Evolutionary conservation across 2,113 vertebrate species (phyloP).

Genomic region (Fregetta grallaria): DNA sequence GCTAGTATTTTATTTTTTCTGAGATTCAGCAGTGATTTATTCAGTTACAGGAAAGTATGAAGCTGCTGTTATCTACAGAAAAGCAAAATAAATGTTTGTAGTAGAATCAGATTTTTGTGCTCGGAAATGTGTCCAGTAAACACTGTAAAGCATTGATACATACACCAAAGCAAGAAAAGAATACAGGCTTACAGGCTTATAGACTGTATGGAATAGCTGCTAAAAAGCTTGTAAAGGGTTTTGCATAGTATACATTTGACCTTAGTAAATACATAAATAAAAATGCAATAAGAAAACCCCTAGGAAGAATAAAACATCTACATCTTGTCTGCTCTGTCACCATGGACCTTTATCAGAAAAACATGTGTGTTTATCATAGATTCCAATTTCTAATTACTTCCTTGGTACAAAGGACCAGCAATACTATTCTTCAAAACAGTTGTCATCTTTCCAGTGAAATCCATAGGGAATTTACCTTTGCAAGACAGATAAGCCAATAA

Average conservation of each 20-base stretch:
- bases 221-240: neutral
- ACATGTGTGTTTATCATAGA: neutral
- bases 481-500: neutral
- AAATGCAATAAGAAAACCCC: neutral
- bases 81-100: conserved; percentile 3
- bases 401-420: neutral
- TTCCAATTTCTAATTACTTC: neutral
- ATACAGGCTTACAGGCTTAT: neutral
- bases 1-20: neutral
- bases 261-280: neutral
- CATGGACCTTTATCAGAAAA: neutral
- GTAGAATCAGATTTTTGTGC: neutral
- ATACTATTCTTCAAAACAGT: neutral
- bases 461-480: neutral
- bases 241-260: neutral
- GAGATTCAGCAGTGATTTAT: neutral
- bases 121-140: neutral
- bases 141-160: neutral
- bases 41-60: neutral
- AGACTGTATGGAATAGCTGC: neutral
- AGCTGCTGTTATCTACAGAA: neutral
- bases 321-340: neutral
- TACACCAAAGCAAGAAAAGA: neutral
- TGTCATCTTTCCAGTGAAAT: neutral
- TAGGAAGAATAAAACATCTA: neutral